These are phyloP conservation scores for Amphipyra tragopoginis DNA, from an alignment of 2,888 invertebrate species.

Conservation along the genomic window DNA sequence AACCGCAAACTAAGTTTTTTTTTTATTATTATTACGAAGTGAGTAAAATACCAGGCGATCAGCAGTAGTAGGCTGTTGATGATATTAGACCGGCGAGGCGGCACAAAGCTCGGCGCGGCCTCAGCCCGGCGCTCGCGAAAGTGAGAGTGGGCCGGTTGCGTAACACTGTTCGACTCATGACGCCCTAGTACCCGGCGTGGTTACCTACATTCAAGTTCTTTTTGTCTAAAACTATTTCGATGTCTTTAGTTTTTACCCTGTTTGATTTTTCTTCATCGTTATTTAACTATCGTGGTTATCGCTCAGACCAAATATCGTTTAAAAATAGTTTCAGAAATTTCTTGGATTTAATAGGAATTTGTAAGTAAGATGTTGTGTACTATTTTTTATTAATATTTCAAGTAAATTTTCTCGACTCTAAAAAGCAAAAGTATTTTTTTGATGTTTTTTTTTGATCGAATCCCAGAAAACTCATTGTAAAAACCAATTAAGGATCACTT, in stretches of 20 bases:
- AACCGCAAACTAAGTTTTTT: slow-evolving; percentile 37
- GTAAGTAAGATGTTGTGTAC: background rate
- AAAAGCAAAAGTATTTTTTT: too few relatives aligned
- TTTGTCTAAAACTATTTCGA: slow-evolving; percentile 54
- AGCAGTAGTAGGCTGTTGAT: slow-evolving; percentile 72
- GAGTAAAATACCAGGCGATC: slow-evolving; percentile 71
- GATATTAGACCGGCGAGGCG: slow-evolving; percentile 69
- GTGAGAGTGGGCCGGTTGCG: slow-evolving; percentile 86
- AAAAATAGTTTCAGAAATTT: background rate
- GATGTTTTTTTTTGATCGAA: too few relatives aligned
- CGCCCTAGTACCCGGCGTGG: slow-evolving; percentile 75
- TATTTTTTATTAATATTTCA: slow-evolving; percentile 2
- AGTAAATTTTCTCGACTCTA: background rate
- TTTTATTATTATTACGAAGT: slow-evolving; percentile 58
- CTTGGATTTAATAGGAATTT: background rate
- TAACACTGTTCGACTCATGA: slow-evolving; percentile 78
- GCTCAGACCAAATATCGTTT: too few relatives aligned
- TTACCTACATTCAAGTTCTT: slow-evolving; percentile 66
- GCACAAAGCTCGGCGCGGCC: slow-evolving; percentile 75
- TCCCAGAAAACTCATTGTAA: background rate
- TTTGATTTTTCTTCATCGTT: slow-evolving; percentile 15
- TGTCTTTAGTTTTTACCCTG: slow-evolving; percentile 30
- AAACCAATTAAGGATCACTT: slow-evolving; percentile 32
- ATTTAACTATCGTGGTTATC: slow-evolving; percentile 8
- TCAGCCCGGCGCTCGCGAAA: slow-evolving; percentile 78